These are phyloP conservation scores for Thysanoteuthis rhombus DNA, from an alignment of 2,888 invertebrate genomes.

Conservation along the genomic window DNA sequence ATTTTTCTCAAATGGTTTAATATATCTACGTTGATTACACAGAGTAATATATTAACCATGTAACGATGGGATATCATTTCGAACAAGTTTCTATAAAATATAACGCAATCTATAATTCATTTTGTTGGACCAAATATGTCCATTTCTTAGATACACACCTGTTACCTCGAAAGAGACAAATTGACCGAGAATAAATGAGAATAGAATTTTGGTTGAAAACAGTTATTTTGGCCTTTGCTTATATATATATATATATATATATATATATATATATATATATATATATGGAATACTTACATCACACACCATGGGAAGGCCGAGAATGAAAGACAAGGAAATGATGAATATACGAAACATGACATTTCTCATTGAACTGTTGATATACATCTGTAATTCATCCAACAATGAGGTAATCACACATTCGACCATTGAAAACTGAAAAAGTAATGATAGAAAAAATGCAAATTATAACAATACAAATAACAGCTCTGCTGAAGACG, in stretches of 20 bases:
- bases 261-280: slow-evolving; percentile 16
- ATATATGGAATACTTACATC: slow-evolving; percentile 45
- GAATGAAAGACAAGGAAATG: slow-evolving; percentile 51
- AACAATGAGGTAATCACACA: slow-evolving; percentile 65
- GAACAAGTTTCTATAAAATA: no score
- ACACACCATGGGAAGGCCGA: slow-evolving; percentile 62
- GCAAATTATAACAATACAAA: not conserved
- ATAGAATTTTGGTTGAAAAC: no score
- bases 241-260: slow-evolving; percentile 26
- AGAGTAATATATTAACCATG: no score
- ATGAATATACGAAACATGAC: slow-evolving; percentile 57
- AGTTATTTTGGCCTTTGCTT: no score
- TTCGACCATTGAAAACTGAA: slow-evolving; percentile 67
- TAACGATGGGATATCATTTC: no score
- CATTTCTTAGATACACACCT: no score
- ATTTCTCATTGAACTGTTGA: slow-evolving; percentile 49
- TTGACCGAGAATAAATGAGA: no score
- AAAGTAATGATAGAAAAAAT: slow-evolving; percentile 19
- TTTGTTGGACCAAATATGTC: no score
- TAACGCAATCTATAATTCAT: no score
- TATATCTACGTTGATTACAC: no score
- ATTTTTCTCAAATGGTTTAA: no score
- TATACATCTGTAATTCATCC: slow-evolving; percentile 59
- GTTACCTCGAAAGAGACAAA: no score
- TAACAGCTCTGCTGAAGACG: not conserved